Percentiles rank a stretch among this genome's conserved stretches.
phyloP scores from a whole-genome alignment of 2,113 vertebrate genomes.

The Syngnathus typhle region DNA sequence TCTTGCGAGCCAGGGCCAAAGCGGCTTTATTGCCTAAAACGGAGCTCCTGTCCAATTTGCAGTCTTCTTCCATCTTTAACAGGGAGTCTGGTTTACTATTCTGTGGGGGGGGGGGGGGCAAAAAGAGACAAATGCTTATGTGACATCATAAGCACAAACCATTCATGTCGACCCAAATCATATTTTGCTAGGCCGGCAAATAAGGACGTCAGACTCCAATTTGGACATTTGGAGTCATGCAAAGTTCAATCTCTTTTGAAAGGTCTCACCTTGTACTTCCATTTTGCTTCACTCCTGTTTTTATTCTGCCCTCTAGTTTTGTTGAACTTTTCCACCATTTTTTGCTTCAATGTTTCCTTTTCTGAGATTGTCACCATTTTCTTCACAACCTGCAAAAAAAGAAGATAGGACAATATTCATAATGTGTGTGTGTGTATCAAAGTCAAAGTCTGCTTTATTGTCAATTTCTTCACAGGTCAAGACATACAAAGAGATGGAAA shows the following conservation, averaged over 20 bases:
- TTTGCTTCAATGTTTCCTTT: slow-evolving; percentile 83
- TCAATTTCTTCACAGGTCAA: no score
- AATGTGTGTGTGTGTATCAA: no score
- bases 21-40: slow-evolving; percentile 87
- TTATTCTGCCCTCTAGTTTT: slow-evolving; percentile 93
- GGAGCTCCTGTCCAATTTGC: slow-evolving; percentile 82
- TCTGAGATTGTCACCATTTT: slow-evolving; percentile 79
- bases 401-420: no score
- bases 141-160: slow-evolving; percentile 1
- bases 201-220: neutral
- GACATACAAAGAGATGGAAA: no score
- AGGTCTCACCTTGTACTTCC: slow-evolving; percentile 94
- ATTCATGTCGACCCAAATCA: neutral
- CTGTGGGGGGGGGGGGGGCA: slow-evolving; percentile 65
- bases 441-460: no score
- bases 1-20: slow-evolving; percentile 92
- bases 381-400: slow-evolving; percentile 77
- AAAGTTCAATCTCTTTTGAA: neutral
- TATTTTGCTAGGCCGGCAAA: neutral
- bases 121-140: slow-evolving; percentile 4
- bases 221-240: no score
- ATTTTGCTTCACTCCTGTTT: slow-evolving; percentile 94
- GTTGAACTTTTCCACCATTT: slow-evolving; percentile 86
- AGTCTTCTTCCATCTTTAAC: slow-evolving; percentile 97
- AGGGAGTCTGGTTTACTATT: slow-evolving; percentile 98